Evolutionary conservation across 2,797 vertebrate species (phyloP).

Genomic region (Hemibagrus guttatus): DNA sequence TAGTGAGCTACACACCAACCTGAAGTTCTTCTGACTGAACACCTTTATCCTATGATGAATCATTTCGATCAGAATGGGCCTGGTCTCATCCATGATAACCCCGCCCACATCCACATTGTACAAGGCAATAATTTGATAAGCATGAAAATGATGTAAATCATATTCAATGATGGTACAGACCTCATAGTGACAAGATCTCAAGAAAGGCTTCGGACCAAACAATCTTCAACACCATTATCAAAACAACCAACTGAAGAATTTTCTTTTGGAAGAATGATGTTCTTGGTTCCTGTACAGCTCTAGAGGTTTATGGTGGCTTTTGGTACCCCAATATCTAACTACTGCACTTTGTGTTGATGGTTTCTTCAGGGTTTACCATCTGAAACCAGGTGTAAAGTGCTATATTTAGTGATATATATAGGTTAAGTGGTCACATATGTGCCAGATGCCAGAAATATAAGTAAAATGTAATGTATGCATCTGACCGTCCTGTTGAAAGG

Average conservation of each 20-base stretch:
- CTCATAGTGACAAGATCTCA: not conserved
- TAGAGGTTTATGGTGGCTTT: not conserved
- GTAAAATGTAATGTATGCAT: conserved; percentile 23
- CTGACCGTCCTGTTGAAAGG: conserved; percentile 15
- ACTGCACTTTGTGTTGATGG: not conserved
- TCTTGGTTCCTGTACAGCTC: not conserved
- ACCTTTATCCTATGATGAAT: not conserved
- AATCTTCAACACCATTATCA: not conserved
- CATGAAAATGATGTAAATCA: not conserved
- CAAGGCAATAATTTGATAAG: not conserved
- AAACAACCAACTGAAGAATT: not conserved
- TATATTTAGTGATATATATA: conserved; percentile 28
- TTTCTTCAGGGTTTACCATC: not conserved
- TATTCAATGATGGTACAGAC: too few relatives aligned
- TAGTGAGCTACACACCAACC: not conserved
- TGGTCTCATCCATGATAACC: not conserved
- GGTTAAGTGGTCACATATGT: conserved; percentile 41
- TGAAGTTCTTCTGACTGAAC: not conserved
- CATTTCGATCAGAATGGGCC: not conserved
- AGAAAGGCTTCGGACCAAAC: not conserved
- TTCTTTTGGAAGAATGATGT: not conserved
- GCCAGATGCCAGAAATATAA: conserved; percentile 13
- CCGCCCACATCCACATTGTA: not conserved
- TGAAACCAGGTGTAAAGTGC: not conserved
- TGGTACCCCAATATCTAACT: too few relatives aligned